These are phyloP conservation scores for Erythrolamprus reginae DNA, from an alignment of 2,113 vertebrate genomes.

Conservation along the genomic window DNA sequence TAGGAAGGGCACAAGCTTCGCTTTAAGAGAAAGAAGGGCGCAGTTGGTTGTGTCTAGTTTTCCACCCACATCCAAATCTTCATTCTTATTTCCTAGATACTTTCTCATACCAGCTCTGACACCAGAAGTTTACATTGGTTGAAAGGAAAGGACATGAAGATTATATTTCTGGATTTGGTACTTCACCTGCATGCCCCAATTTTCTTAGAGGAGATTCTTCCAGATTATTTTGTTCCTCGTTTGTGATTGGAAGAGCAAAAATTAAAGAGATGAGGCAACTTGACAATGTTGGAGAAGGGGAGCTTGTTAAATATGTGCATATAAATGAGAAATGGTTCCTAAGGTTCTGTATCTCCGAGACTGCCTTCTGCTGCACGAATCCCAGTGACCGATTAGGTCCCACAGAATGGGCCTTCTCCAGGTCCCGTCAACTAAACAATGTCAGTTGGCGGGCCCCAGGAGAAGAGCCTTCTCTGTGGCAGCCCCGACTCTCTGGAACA, in stretches of 20 bases:
- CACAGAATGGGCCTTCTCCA: no score
- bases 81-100: not conserved
- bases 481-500: no score
- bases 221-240: not conserved
- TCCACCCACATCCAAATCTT: not conserved
- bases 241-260: not conserved
- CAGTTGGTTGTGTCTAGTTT: not conserved
- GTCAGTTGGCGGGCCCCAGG: no score
- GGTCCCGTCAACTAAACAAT: no score
- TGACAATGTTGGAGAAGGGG: not conserved
- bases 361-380: no score
- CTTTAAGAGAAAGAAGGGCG: not conserved
- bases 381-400: no score
- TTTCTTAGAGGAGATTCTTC: not conserved
- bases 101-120: not conserved
- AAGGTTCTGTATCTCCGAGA: no score
- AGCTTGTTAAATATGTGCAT: no score
- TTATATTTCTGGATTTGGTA: not conserved
- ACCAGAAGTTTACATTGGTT: not conserved
- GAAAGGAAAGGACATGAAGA: not conserved
- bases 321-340: no score
- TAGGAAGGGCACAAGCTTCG: not conserved
- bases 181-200: not conserved
- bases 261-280: not conserved
- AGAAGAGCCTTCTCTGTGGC: no score